Percentiles rank a stretch among this genome's conserved stretches.
Conservation (phyloP, 1,140 invertebrate genomes). For the Centruroides sculpturatus region DNA sequence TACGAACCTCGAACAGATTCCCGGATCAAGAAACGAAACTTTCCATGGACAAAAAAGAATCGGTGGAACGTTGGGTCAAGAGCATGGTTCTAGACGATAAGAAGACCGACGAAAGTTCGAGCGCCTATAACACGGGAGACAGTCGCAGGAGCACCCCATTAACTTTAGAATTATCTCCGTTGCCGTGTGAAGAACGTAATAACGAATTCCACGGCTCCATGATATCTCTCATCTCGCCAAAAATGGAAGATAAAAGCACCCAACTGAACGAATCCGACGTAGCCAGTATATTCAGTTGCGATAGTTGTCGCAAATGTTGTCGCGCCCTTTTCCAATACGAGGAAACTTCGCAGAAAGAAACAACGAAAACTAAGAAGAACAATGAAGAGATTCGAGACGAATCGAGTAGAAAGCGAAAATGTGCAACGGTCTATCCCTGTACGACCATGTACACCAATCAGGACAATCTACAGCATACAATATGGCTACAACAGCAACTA, state of each 20-base stretch:
- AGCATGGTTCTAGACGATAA: conserved; percentile 17
- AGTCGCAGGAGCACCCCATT: conserved; percentile 51
- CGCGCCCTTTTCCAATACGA: conserved; percentile 12
- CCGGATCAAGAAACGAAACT: conserved; percentile 23
- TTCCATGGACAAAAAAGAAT: conserved; percentile 15
- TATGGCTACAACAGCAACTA: conserved; percentile 51
- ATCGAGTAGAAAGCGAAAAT: background rate
- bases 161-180: conserved; percentile 40
- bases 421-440: conserved; percentile 20
- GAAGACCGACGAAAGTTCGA: conserved; percentile 44
- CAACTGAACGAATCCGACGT: conserved; percentile 25
- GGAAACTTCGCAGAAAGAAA: background rate
- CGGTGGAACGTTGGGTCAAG: conserved; percentile 17
- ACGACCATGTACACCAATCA: conserved; percentile 56
- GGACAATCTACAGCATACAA: conserved; percentile 55
- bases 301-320: conserved; percentile 19
- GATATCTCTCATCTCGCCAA: conserved; percentile 4
- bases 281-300: conserved; percentile 21
- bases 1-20: conserved; percentile 49
- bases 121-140: conserved; percentile 62
- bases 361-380: background rate
- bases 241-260: conserved; percentile 21
- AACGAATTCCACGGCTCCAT: conserved; percentile 10
- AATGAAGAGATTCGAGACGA: background rate
- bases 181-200: conserved; percentile 23